Base-by-base conservation (phyloP, 2,888 invertebrate genomes). In the Nebria brevicollis region DNA sequence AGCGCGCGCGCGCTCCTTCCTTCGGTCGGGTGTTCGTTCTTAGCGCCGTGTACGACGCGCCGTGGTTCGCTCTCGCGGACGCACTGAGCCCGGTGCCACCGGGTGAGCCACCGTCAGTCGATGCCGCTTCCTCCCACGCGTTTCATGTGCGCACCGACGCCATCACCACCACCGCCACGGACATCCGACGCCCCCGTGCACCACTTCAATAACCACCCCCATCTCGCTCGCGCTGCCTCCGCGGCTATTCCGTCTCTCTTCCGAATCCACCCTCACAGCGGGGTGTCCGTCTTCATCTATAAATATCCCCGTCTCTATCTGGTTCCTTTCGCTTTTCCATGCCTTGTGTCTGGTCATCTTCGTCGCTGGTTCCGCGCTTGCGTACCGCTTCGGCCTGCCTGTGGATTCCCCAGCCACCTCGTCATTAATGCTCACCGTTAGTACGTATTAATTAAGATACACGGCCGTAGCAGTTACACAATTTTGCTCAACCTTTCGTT, bases 111-210 rank as follows among this genome's bases (percentile, higher is more conserved):
- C 73, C 41, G 73, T 73, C 43, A 73, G 73, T 73, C 73, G 73
- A 73, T 73, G 73, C 42, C 73, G 73, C 73, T 73, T 20, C 73
- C 73, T 26, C 73, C 73, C 73, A 73, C 73, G 43, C 73, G 41
- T 15, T 41, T 42, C 73, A 42, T 41, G n/a, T 84, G 84, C 84
- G 83, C 85, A 85, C 85, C 84, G 64, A 43, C 10, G 72, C 34
- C 82, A 72, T 34, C 72, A 41, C 73, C 41, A 10, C 34, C 26
- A 15, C 41, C 42, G 10, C 73, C 73, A 11, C 11, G 34, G 43
- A 42, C 73, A 15, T 20, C 20, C 15, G 1, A 26, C 26, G 42
- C 73, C 73, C 68, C 68, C 68, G 20, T 68, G 26, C 68, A 68
- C 68, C 68, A 54, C 54, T 54, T 54, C 26, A 68, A 20, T 68